phyloP scores from a whole-genome alignment of 2,797 vertebrate genomes.

The Sebastes nivosus region DNA sequence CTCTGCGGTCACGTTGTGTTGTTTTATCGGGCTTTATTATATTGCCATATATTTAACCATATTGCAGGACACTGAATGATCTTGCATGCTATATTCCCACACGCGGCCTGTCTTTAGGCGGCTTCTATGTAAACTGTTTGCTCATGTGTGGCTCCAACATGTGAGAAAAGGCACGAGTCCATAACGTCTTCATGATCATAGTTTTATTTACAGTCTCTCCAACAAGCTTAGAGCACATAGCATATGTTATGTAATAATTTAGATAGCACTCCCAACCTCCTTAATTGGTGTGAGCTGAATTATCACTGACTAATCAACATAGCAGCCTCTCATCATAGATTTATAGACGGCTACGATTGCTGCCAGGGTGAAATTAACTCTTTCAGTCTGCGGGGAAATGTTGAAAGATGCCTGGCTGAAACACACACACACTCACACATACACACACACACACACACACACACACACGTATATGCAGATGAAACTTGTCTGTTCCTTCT shows the following conservation, averaged over 20 bases:
- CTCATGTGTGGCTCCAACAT: neutral
- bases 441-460: constrained; percentile 19
- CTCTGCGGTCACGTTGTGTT: neutral
- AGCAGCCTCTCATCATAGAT: constrained; percentile 62
- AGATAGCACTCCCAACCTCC: constrained; percentile 28
- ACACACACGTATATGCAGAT: constrained; percentile 56
- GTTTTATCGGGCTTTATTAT: neutral
- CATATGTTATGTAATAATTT: constrained; percentile 61
- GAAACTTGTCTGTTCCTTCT: constrained; percentile 65
- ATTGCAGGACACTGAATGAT: neutral
- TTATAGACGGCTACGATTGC: constrained; percentile 57
- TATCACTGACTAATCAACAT: constrained; percentile 62
- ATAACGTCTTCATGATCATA: neutral
- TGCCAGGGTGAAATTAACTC: constrained; percentile 66
- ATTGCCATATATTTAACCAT: neutral
- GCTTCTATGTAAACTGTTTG: constrained; percentile 9
- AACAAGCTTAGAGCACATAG: constrained; percentile 15
- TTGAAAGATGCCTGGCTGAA: constrained; percentile 36
- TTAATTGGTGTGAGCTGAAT: constrained; percentile 59
- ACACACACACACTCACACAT: neutral
- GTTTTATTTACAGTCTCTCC: constrained; percentile 48
- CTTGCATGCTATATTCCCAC: neutral
- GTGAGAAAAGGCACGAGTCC: neutral
- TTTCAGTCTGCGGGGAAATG: constrained; percentile 52
- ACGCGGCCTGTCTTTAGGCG: neutral